Conservation (phyloP, 2,797 vertebrate species). For the Xiphorhynchus erythropygius region DNA sequence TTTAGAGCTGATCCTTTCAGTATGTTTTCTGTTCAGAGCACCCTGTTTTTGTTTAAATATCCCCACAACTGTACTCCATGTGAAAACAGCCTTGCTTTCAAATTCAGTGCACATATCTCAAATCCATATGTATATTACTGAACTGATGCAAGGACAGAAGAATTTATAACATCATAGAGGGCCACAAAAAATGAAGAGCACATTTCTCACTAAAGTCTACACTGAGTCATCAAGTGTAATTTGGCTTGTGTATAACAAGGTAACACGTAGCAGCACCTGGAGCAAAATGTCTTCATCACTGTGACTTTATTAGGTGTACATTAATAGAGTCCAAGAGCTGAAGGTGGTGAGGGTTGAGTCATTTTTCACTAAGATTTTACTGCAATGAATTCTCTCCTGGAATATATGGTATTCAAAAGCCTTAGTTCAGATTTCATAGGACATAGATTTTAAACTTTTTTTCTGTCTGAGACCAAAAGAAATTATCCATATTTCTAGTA, state of each 20-base stretch:
- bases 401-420: neutral
- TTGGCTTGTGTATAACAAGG: neutral
- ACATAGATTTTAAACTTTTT: neutral
- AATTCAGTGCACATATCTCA: neutral
- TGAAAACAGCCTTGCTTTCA: slow-evolving; percentile 3
- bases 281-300: neutral
- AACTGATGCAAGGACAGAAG: neutral
- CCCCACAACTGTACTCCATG: neutral
- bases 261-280: neutral
- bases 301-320: fast-evolving
- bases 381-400: neutral
- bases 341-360: neutral
- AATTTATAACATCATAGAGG: neutral
- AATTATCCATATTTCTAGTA: neutral
- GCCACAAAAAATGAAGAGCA: neutral
- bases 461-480: neutral
- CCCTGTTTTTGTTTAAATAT: slow-evolving; percentile 26
- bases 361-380: neutral
- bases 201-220: neutral
- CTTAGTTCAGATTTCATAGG: neutral
- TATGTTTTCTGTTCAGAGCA: slow-evolving; percentile 31
- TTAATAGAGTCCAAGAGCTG: neutral
- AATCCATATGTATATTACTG: neutral
- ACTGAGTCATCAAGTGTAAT: neutral
- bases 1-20: slow-evolving; percentile 44